A percentile compares a stretch with the other conserved stretches of the same genome.
Evolutionary conservation across 2,113 vertebrate genomes (phyloP).

Genomic region (Deroptyus accipitrinus): DNA sequence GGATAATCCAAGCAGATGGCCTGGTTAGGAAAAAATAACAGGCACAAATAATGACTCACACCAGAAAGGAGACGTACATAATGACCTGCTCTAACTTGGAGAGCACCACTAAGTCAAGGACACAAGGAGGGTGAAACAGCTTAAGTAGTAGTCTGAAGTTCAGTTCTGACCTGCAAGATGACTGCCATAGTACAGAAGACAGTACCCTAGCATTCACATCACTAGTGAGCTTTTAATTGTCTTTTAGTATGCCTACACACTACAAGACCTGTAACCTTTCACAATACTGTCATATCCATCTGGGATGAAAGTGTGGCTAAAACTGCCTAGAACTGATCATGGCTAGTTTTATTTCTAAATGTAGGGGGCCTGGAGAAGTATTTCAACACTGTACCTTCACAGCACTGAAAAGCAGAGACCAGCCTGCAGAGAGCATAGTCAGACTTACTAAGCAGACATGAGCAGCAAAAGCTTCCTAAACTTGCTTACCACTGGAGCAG

Average conservation of each 20-base stretch:
- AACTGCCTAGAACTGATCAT: background rate
- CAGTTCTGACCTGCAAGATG: background rate
- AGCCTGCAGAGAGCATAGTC: background rate
- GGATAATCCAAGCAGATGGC: constrained; percentile 6
- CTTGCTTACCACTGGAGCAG: background rate
- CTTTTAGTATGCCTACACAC: background rate
- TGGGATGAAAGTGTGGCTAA: background rate
- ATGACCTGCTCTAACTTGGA: background rate
- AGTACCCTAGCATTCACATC: background rate
- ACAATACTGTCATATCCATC: background rate
- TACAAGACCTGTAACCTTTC: background rate
- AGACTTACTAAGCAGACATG: background rate
- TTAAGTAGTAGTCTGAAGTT: background rate
- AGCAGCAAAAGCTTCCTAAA: background rate
- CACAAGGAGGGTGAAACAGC: background rate
- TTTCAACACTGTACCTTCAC: background rate
- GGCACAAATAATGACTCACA: constrained; percentile 13
- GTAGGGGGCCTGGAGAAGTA: background rate
- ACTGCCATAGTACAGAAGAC: background rate
- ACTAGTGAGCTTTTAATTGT: background rate
- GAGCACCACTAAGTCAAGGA: background rate
- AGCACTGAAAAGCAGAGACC: background rate
- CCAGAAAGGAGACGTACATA: background rate
- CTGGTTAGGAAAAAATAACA: background rate
- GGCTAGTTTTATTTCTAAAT: background rate